phyloP scores from a whole-genome alignment of 1,140 invertebrate genomes.

The Drosophila suzukii region DNA sequence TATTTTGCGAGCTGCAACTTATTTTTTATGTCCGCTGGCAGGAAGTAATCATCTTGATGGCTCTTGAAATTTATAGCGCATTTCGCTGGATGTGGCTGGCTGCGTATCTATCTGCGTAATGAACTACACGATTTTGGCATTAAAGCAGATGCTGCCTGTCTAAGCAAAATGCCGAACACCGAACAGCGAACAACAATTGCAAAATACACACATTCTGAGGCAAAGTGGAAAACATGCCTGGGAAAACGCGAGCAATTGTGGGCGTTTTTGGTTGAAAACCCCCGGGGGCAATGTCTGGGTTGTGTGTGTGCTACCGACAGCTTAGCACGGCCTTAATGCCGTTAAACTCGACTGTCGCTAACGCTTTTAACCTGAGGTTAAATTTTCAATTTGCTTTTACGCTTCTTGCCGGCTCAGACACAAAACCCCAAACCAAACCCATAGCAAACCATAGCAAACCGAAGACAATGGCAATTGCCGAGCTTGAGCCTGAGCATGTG shows the following conservation, averaged over 20 bases:
- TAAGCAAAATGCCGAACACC: conserved; percentile 54
- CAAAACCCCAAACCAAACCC: conserved; percentile 25
- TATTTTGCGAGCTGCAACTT: conserved; percentile 76
- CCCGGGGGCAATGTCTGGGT: conserved; percentile 41
- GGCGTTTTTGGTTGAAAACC: conserved; percentile 49
- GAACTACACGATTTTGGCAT: conserved; percentile 81
- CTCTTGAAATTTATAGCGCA: conserved; percentile 81
- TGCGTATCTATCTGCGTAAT: conserved; percentile 49
- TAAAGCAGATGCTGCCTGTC: conserved; percentile 61
- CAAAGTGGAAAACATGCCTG: conserved; percentile 32
- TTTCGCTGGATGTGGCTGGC: conserved; percentile 30
- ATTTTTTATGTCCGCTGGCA: conserved; percentile 81
- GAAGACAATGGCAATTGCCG: conserved; percentile 57
- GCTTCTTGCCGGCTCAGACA: conserved; percentile 55
- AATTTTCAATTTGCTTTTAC: conserved; percentile 81
- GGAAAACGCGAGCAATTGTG: conserved; percentile 38
- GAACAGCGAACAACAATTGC: conserved; percentile 42
- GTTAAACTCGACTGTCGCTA: conserved; percentile 82
- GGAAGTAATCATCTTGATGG: conserved; percentile 82
- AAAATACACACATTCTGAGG: conserved; percentile 49
- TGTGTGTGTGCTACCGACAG: conserved; percentile 68
- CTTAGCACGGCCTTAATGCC: conserved; percentile 79
- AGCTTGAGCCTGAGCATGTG: conserved; percentile 17
- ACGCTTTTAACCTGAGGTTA: conserved; percentile 82
- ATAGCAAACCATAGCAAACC: conserved; percentile 20